Base-by-base conservation (phyloP, 2,888 invertebrate genomes). In the Xestoiulus laeticollis region DNA sequence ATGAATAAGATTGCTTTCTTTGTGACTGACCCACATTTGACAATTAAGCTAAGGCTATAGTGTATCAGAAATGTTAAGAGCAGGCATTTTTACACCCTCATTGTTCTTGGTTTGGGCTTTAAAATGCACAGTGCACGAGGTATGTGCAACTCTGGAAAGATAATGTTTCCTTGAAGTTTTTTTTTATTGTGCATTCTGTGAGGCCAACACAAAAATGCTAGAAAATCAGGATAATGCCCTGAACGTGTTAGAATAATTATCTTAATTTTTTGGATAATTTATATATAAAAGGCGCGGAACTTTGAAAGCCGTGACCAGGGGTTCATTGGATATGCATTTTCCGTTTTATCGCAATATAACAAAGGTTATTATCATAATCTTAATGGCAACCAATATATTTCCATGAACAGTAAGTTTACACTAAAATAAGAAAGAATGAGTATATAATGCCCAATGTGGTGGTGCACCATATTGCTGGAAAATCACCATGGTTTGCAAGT, bases 1-100 rank as follows among this genome's bases (percentile, higher is more conserved):
- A 26, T 68, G 68, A 68, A 68, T 68, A 68, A 68, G 68, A 68
- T 68, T 68, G 68, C 68, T 68, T 68, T 68, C 68, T 26, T 68
- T 68, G 68, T 68, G 68, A 68, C 68, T 68, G 68, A 68, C 68
- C 68, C 68, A 68, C 6, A 68, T 68, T 68, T 22, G 68, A 68
- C 68, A 68, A 68, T 68, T 68, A 68, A 26, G 12, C 59, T 5
- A 59, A 59, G 22, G n/a, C n/a, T n/a, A 4, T n/a, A 26, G 68
- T 68, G 68, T 68, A 68, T 68, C 68, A 68, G 68, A 68, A 68
- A 68, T 68, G 68, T 26, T 68, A 68, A 68, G 68, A 68, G 26
- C 26, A 26, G 26, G 26, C 68, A 22, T 68, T 68, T 68, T 68
- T 68, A 26, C 68, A 68, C 68, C 26, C 26, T n/a, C 68, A 68